Conservation (phyloP, 2,113 vertebrate genomes). For the Micronycteris hirsuta region DNA sequence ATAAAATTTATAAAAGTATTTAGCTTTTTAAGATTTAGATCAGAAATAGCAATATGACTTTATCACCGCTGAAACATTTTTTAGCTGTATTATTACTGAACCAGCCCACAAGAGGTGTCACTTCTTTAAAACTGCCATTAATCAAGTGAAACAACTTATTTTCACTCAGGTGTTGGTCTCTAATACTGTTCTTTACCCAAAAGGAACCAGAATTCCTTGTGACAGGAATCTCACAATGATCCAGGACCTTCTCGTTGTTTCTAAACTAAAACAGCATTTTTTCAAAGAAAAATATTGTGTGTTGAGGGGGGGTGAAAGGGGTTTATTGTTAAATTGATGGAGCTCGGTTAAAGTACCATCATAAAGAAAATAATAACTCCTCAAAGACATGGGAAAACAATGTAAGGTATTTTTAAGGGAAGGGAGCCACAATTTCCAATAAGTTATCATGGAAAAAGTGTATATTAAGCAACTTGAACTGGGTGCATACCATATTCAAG, state of each 20-base stretch:
- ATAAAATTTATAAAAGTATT: background rate
- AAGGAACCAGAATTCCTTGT: background rate
- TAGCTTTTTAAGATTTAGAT: background rate
- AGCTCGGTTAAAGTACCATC: background rate
- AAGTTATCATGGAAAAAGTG: background rate
- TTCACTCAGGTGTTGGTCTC: background rate
- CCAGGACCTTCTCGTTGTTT: background rate
- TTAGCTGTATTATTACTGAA: background rate
- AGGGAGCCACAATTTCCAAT: background rate
- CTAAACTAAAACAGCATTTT: background rate
- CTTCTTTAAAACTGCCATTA: background rate
- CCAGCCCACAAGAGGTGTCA: background rate
- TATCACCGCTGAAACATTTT: constrained; percentile 8
- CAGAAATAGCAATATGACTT: background rate
- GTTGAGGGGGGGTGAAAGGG: background rate
- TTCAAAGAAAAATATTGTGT: background rate
- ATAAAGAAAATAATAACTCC: background rate
- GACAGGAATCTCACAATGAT: background rate
- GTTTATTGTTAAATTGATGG: background rate
- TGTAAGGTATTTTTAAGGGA: background rate
- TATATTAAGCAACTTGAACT: background rate
- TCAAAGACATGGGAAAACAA: background rate
- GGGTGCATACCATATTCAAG: background rate
- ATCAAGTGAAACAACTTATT: background rate
- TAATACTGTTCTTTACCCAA: background rate